These are phyloP conservation scores for Luperina nickerlii DNA, from an alignment of 2,888 invertebrate genomes.

Conservation along the genomic window DNA sequence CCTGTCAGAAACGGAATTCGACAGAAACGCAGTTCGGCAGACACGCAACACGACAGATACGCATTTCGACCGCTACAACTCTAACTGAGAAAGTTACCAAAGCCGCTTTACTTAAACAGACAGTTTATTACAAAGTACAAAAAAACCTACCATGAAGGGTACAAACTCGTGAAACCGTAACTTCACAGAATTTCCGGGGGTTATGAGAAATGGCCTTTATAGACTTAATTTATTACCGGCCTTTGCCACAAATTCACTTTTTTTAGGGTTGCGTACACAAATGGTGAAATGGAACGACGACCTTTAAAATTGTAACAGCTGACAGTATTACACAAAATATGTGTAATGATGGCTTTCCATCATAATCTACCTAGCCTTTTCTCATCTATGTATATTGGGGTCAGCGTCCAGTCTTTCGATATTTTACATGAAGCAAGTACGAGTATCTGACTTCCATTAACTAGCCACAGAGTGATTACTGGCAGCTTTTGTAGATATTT, in stretches of 20 bases:
- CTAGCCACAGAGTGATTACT: too few species aligned
- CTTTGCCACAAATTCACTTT: slow-evolving; percentile 43
- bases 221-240: slow-evolving; percentile 62
- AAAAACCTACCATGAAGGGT: slow-evolving; percentile 35
- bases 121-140: slow-evolving; percentile 37
- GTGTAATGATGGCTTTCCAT: too few species aligned
- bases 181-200: slow-evolving; percentile 50
- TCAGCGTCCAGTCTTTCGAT: neutral
- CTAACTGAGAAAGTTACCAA: slow-evolving; percentile 12
- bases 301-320: neutral
- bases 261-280: neutral
- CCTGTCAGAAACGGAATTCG: too few species aligned
- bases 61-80: too few species aligned
- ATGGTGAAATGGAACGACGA: neutral
- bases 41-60: too few species aligned
- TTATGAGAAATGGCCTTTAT: slow-evolving; percentile 60
- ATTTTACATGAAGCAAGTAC: neutral
- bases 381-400: neutral
- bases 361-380: neutral
- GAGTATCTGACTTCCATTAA: too few species aligned
- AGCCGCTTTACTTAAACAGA: slow-evolving; percentile 16
- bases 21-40: too few species aligned
- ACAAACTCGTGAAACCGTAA: slow-evolving; percentile 46
- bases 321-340: too few species aligned
- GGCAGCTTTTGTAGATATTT: too few species aligned